These are phyloP conservation scores for Cynopterus brachyotis DNA, from an alignment of 2,113 vertebrate species.

Conservation along the genomic window DNA sequence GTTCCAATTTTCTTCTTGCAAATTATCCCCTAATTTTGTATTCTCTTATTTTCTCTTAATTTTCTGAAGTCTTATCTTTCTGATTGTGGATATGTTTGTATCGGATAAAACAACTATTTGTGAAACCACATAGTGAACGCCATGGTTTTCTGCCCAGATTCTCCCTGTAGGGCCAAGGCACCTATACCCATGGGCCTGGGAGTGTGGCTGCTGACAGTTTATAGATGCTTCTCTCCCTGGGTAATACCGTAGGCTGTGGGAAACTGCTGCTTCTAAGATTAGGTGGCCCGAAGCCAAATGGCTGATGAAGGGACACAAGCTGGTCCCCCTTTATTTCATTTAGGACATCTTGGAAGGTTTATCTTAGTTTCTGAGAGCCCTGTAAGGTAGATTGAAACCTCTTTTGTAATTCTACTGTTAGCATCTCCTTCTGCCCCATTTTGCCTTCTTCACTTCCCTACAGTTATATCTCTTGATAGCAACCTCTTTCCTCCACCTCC, in stretches of 20 bases:
- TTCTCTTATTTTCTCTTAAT: not conserved
- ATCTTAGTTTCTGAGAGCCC: not conserved
- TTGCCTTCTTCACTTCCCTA: not conserved
- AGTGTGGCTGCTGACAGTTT: not conserved
- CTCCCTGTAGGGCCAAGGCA: not conserved
- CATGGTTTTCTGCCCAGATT: not conserved
- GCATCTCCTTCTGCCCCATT: not conserved
- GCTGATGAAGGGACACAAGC: not conserved
- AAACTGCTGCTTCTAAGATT: not conserved
- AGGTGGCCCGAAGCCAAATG: not conserved
- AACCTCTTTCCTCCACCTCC: not conserved
- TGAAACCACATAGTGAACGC: not conserved
- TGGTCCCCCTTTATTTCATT: not conserved
- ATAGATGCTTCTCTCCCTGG: not conserved
- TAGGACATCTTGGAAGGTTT: not conserved
- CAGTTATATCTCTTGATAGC: not conserved
- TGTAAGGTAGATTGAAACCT: not conserved
- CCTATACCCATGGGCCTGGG: not conserved
- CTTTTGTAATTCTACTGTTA: not conserved
- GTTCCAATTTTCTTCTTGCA: not conserved
- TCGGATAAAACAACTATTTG: not conserved
- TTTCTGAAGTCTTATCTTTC: not conserved
- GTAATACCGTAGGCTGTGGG: not conserved
- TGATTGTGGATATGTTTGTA: not conserved
- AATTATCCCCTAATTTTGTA: not conserved